Percentiles rank a stretch among this genome's conserved stretches.
Conservation (phyloP, 2,797 vertebrate species). For the Anas acuta region DNA sequence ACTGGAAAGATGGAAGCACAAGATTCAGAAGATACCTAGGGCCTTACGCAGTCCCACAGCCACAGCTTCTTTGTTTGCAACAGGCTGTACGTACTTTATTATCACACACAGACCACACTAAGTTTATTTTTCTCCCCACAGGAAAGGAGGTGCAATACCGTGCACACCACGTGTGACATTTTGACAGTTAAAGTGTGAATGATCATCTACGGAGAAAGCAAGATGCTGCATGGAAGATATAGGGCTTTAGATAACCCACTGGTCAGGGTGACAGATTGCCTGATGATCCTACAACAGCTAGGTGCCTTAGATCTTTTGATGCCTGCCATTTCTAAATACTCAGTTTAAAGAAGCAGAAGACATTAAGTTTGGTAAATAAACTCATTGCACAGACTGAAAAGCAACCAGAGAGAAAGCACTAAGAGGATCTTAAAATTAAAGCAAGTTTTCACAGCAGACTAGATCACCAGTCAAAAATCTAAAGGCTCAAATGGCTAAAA, state of each 20-base stretch:
- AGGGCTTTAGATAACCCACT: neutral
- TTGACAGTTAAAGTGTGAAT: neutral
- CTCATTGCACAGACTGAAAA: neutral
- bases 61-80: neutral
- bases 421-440: slow-evolving; percentile 16
- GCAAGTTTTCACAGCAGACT: neutral
- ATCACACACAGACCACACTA: rapidly evolving
- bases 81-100: neutral
- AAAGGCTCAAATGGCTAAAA: neutral
- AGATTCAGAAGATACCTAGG: neutral
- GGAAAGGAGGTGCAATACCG: neutral
- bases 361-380: neutral
- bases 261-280: neutral
- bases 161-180: neutral
- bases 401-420: neutral
- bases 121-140: neutral
- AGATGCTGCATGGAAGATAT: neutral
- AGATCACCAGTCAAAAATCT: neutral
- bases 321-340: neutral
- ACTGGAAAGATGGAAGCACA: neutral
- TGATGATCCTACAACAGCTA: neutral
- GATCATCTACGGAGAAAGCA: neutral
- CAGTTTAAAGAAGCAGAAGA: neutral
- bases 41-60: neutral
- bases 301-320: neutral